phyloP scores from a whole-genome alignment of 2,113 vertebrate species.

The Microtus ochrogaster region DNA sequence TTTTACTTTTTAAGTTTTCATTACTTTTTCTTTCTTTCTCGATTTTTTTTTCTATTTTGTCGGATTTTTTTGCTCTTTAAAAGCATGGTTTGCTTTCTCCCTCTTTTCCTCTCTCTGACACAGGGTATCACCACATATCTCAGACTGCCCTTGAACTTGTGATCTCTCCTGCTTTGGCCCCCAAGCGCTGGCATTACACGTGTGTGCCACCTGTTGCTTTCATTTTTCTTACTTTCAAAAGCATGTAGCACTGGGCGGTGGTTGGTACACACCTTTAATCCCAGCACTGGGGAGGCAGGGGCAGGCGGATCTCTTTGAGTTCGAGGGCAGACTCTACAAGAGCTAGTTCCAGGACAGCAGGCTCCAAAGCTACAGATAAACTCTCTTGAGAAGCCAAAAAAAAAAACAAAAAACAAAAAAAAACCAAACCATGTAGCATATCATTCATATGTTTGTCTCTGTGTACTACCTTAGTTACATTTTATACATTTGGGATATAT shows the following conservation, averaged over 20 bases:
- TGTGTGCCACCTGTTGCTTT: not conserved
- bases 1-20: conserved; percentile 30
- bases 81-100: conserved; percentile 7
- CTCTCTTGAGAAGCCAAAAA: too few species aligned
- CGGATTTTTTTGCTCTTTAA: not conserved
- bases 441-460: not conserved
- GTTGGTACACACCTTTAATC: too few species aligned
- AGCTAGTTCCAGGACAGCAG: too few species aligned
- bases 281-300: too few species aligned
- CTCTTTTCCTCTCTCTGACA: not conserved
- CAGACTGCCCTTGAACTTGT: not conserved
- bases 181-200: not conserved
- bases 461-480: not conserved
- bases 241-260: not conserved
- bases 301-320: too few species aligned
- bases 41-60: not conserved
- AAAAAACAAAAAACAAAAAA: not conserved
- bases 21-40: not conserved
- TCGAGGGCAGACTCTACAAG: too few species aligned
- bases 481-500: not conserved
- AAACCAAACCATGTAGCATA: conserved; percentile 1
- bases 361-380: too few species aligned
- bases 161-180: not conserved
- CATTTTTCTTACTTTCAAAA: conserved; percentile 50
- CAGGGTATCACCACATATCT: not conserved